A percentile compares a stretch with the other conserved stretches of the same genome.
phyloP scores from a whole-genome alignment of 2,113 vertebrate genomes.

The Speoplatyrhinus poulsoni region DNA sequence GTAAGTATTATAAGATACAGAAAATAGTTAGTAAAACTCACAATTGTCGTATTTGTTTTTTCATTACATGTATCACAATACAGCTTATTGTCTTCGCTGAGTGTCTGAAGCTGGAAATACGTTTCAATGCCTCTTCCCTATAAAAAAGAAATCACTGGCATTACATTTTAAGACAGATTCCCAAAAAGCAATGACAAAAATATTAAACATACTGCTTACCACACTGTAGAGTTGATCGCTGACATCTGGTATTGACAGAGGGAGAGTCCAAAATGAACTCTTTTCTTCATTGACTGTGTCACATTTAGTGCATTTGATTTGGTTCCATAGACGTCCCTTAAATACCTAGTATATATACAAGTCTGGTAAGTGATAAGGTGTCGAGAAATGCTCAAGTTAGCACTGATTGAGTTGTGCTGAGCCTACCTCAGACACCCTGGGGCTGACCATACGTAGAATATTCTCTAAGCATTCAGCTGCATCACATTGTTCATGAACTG shows the following conservation, averaged over 20 bases:
- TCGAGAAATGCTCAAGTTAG: neutral
- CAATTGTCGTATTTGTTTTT: conserved; percentile 48
- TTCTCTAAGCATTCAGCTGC: conserved; percentile 57
- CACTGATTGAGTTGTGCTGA: neutral
- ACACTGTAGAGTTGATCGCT: conserved; percentile 15
- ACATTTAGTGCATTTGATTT: conserved; percentile 25
- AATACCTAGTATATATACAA: conserved; percentile 28
- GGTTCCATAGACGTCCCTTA: conserved; percentile 24
- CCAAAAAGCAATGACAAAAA: neutral
- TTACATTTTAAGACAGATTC: neutral
- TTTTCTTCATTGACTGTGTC: neutral
- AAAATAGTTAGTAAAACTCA: conserved; percentile 36
- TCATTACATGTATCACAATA: conserved; percentile 45
- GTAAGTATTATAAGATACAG: neutral
- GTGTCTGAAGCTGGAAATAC: neutral
- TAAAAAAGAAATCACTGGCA: neutral
- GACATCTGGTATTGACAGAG: conserved; percentile 26
- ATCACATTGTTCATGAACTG: conserved; percentile 58
- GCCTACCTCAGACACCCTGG: conserved; percentile 36
- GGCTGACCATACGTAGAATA: conserved; percentile 34
- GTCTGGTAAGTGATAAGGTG: neutral
- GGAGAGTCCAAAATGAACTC: conserved; percentile 32
- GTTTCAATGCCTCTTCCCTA: conserved; percentile 24
- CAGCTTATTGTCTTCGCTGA: conserved; percentile 48
- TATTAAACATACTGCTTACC: conserved; percentile 22